These are phyloP conservation scores for Megaleporinus macrocephalus DNA, from an alignment of 2,113 vertebrate genomes.

Conservation along the genomic window DNA sequence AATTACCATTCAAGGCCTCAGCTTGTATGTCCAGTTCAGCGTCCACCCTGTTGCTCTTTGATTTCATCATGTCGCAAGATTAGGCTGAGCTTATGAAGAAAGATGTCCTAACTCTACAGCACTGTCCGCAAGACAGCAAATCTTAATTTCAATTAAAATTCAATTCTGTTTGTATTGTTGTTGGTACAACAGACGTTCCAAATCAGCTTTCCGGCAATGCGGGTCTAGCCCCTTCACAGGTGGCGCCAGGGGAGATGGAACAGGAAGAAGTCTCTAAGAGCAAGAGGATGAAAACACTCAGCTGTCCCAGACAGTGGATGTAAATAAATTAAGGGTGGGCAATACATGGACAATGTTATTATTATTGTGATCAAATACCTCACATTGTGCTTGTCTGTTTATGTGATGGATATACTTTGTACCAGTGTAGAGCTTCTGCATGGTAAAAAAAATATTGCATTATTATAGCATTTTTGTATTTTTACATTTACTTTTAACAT, in stretches of 20 bases:
- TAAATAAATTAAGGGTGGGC: neutral
- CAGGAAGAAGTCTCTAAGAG: neutral
- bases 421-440: no score
- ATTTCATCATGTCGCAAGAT: slow-evolving; percentile 71
- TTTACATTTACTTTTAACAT: no score
- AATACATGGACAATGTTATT: neutral
- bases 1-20: slow-evolving; percentile 18
- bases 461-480: neutral
- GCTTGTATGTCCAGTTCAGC: neutral
- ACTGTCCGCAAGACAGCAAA: slow-evolving; percentile 20
- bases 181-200: neutral
- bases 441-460: no score
- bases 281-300: neutral
- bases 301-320: neutral
- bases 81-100: slow-evolving; percentile 4
- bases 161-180: neutral
- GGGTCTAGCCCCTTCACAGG: neutral
- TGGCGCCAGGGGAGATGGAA: neutral
- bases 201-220: neutral
- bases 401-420: no score
- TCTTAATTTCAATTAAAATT: neutral
- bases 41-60: slow-evolving; percentile 62
- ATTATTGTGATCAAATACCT: no score
- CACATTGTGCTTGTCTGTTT: no score
- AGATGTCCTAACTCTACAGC: slow-evolving; percentile 35